Conservation (phyloP, 2,113 vertebrate species). For the Bambusicola thoracicus region DNA sequence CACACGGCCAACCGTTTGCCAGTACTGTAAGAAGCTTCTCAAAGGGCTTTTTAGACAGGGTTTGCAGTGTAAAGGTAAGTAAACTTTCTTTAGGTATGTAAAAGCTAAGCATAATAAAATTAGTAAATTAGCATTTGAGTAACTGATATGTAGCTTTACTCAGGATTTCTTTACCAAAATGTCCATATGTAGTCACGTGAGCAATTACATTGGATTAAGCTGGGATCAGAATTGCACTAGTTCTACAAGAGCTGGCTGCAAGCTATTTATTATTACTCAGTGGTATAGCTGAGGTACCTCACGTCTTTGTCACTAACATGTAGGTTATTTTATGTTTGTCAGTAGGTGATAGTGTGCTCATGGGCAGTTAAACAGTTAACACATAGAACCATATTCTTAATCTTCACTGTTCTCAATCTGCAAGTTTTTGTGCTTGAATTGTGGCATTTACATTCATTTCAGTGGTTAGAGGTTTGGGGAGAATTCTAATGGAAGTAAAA, state of each 20-base stretch:
- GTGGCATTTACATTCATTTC: not conserved
- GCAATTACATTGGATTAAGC: not conserved
- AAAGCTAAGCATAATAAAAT: constrained; percentile 12
- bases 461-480: not conserved
- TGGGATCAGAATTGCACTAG: constrained; percentile 7
- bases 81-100: not conserved
- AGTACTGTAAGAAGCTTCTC: constrained; percentile 96
- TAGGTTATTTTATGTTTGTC: not conserved
- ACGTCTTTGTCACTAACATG: not conserved
- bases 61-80: constrained; percentile 85
- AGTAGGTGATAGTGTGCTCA: not conserved
- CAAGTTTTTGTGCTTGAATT: not conserved
- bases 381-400: not conserved
- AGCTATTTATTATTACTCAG: not conserved
- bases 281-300: not conserved
- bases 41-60: constrained; percentile 87
- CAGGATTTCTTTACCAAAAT: not conserved
- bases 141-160: not conserved
- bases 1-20: constrained; percentile 94
- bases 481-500: not conserved
- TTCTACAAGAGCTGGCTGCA: not conserved
- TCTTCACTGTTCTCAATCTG: not conserved
- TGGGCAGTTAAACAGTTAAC: not conserved
- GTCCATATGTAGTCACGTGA: not conserved
- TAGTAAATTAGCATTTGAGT: not conserved